Conservation (phyloP, 2,797 vertebrate genomes). For the Parambassis ranga region DNA sequence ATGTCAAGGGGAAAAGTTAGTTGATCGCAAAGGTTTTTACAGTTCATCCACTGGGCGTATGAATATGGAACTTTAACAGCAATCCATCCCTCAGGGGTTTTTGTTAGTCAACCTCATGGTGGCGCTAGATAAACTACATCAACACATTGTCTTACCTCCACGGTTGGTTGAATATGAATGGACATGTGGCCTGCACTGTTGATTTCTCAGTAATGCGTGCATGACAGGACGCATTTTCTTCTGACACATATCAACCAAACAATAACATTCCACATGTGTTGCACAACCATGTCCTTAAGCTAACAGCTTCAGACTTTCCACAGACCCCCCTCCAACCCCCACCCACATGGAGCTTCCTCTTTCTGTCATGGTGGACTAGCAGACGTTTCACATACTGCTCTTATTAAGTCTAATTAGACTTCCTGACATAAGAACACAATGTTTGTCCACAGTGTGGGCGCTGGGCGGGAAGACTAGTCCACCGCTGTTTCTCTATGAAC, state of each 20-base stretch:
- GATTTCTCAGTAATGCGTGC: slow-evolving; percentile 2
- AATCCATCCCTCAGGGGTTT: too few relatives aligned
- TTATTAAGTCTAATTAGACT: slow-evolving; percentile 65
- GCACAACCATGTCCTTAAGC: slow-evolving; percentile 15
- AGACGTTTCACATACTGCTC: slow-evolving; percentile 57
- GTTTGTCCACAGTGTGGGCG: slow-evolving; percentile 45
- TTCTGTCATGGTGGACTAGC: slow-evolving; percentile 3
- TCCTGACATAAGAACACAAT: slow-evolving; percentile 53
- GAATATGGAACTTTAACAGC: too few relatives aligned
- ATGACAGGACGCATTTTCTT: slow-evolving; percentile 28
- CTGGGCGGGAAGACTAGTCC: slow-evolving; percentile 23
- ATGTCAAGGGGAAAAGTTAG: too few relatives aligned
- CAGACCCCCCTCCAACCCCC: background rate
- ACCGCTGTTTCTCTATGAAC: slow-evolving; percentile 24
- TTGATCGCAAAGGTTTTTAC: too few relatives aligned
- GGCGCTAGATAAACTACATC: too few relatives aligned
- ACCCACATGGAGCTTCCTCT: slow-evolving; percentile 15
- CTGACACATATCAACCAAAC: slow-evolving; percentile 9
- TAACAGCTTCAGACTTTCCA: slow-evolving; percentile 2
- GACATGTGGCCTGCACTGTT: background rate
- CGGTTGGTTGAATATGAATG: background rate
- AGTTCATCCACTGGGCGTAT: too few relatives aligned
- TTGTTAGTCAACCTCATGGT: too few relatives aligned
- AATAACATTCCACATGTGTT: slow-evolving; percentile 43
- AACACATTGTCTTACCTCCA: background rate